A percentile compares a stretch with the other conserved stretches of the same genome.
Evolutionary conservation across 2,888 invertebrate species (phyloP).

Genomic region (Plemyria rubiginata): DNA sequence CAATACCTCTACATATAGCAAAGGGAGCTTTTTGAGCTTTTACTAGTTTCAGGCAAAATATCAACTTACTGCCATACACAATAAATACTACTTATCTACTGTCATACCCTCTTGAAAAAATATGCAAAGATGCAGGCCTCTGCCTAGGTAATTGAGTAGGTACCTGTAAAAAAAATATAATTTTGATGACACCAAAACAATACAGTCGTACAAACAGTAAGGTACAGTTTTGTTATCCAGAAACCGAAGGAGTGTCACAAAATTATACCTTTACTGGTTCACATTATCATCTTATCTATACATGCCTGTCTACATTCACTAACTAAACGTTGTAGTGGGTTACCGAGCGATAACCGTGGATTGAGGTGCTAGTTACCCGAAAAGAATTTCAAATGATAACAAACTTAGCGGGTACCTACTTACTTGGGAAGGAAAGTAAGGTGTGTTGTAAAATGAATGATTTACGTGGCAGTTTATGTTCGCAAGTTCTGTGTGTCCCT

Average conservation of each 20-base stretch:
- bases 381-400: constrained; percentile 29
- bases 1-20: too few species aligned
- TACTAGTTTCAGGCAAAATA: background rate
- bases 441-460: constrained; percentile 1
- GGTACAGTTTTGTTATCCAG: constrained; percentile 2
- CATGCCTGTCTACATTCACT: constrained; percentile 34
- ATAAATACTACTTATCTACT: too few species aligned
- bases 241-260: constrained; percentile 14
- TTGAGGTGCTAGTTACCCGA: constrained; percentile 23
- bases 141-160: too few species aligned
- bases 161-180: background rate
- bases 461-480: constrained; percentile 6
- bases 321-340: constrained; percentile 35
- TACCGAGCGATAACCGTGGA: constrained; percentile 35
- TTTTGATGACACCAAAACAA: background rate
- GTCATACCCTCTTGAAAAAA: too few species aligned
- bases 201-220: too few species aligned
- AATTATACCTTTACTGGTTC: constrained; percentile 21
- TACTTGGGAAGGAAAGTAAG: too few species aligned
- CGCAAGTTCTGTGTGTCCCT: constrained; percentile 15
- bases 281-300: constrained; percentile 40
- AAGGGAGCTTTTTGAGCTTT: background rate
- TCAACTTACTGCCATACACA: too few species aligned
- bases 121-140: too few species aligned
- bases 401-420: background rate